Evolutionary conservation across 2,113 vertebrate genomes (phyloP), one percentile per base, ranked within the genome.

Genomic region (Salvelinus alpinus): DNA sequence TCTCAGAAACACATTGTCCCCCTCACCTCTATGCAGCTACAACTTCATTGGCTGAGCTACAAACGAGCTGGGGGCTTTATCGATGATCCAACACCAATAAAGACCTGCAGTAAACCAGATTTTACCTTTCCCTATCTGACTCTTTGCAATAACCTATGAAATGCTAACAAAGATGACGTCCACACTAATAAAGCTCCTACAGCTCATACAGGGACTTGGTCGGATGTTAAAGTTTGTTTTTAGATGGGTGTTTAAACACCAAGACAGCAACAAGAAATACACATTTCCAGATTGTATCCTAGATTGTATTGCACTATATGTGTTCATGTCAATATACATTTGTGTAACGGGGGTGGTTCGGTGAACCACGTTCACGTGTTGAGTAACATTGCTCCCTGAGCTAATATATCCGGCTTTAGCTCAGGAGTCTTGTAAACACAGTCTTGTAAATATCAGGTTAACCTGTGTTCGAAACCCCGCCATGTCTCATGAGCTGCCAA

Each of bases 61-160:
- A 80, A 71, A 60, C 18, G 68, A 78, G 66, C 29, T 5, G 13
- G 67, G 71, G 74, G 24, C 70, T 74, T 80, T 72, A 65, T 72
- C 2, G n/a, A 84, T 85, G 51, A 62, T 47, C 60, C 64, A n/a
- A 44, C 54, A 57, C 38, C 34, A 80, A 80, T 74, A 74, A 81
- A 77, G 64, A 38, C 5, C 24, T 31, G 64, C 74, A 78, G 70
- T 74, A 14, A 81, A 81, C n/a, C 57, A 34, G 13, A 44, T 51
- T 51, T 82, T 75, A 80, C 78, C 77, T 85, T 80, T 86, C 60
- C 62, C 48, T 47, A 25, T 74, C 59, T 22, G 34, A 54, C 13
- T 16, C 14, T 4, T 16, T 22, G 24, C 66, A 14, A 65, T 72
- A 47, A 54, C 38, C 11, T 38, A 71, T 70, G 24, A 69, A 57